Evolutionary conservation across 2,888 invertebrate species (phyloP).

Genomic region (Epinotia ramella): DNA sequence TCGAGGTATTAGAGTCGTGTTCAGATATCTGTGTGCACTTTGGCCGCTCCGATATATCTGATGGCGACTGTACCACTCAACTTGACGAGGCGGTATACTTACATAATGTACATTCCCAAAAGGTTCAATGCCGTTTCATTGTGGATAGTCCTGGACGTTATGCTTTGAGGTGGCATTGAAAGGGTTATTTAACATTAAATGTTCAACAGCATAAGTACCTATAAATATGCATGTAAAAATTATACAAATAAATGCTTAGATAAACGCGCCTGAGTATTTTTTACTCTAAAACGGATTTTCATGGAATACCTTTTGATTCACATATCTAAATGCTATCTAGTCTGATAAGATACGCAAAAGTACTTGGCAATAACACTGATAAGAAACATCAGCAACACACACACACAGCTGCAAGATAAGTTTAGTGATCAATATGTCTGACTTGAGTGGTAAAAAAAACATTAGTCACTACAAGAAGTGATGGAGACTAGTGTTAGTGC

Average conservation of each 20-base stretch:
- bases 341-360: constrained; percentile 63
- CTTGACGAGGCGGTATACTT: too few relatives aligned
- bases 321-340: constrained; percentile 57
- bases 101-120: too few relatives aligned
- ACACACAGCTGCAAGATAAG: constrained; percentile 17
- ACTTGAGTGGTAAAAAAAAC: constrained; percentile 48
- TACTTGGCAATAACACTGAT: constrained; percentile 47
- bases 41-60: too few relatives aligned
- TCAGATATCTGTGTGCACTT: too few relatives aligned
- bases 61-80: too few relatives aligned
- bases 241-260: constrained; percentile 26
- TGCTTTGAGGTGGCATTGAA: not conserved
- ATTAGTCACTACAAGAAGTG: constrained; percentile 46
- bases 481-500: constrained; percentile 58
- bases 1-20: too few relatives aligned
- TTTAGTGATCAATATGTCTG: constrained; percentile 55
- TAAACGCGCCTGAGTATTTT: constrained; percentile 23
- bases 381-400: constrained; percentile 11
- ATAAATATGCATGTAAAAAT: constrained; percentile 14
- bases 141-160: not conserved
- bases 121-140: too few relatives aligned
- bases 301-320: constrained; percentile 19
- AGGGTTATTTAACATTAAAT: not conserved
- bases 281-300: constrained; percentile 7
- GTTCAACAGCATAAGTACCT: not conserved